Percentiles rank a stretch among this genome's conserved stretches.
These are phyloP conservation scores for Rambutsinella grinnellia DNA, from an alignment of 2,888 invertebrate genomes.

Conservation along the genomic window DNA sequence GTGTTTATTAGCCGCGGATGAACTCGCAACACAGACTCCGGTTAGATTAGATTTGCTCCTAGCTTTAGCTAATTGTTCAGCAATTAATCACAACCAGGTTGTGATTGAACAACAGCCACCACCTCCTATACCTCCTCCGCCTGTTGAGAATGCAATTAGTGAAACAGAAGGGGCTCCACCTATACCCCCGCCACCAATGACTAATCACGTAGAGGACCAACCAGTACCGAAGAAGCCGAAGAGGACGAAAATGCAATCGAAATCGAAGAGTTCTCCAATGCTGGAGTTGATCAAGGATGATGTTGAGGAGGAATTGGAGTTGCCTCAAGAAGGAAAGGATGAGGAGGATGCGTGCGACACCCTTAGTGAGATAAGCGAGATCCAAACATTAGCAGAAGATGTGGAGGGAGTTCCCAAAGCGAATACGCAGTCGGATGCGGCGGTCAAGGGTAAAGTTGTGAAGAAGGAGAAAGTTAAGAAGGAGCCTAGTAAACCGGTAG, in stretches of 20 bases:
- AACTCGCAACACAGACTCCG: slow-evolving; percentile 90
- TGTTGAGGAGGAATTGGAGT: slow-evolving; percentile 71
- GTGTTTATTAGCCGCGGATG: slow-evolving; percentile 88
- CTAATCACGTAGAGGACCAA: slow-evolving; percentile 32
- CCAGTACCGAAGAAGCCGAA: slow-evolving; percentile 53
- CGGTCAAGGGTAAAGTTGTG: slow-evolving; percentile 69
- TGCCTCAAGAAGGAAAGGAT: slow-evolving; percentile 32
- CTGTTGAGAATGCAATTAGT: slow-evolving; percentile 72
- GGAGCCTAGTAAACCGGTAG: slow-evolving; percentile 36
- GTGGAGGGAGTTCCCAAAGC: slow-evolving; percentile 70
- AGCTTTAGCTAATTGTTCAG: slow-evolving; percentile 79
- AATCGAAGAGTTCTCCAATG: slow-evolving; percentile 63
- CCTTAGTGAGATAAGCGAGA: slow-evolving; percentile 65
- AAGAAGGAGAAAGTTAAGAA: slow-evolving; percentile 71
- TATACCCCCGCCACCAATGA: background rate
- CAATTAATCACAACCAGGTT: slow-evolving; percentile 70
- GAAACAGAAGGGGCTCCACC: slow-evolving; percentile 71
- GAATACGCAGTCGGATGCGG: slow-evolving; percentile 69
- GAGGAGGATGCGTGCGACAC: slow-evolving; percentile 62
- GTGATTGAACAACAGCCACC: slow-evolving; percentile 74
- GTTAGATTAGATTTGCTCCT: slow-evolving; percentile 88
- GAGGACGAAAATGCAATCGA: slow-evolving; percentile 55
- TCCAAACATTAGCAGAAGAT: slow-evolving; percentile 64
- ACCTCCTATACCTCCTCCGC: slow-evolving; percentile 23
- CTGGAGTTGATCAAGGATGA: slow-evolving; percentile 79